Conservation (phyloP, 2,113 vertebrate species). For the Hemiscyllium ocellatum region DNA sequence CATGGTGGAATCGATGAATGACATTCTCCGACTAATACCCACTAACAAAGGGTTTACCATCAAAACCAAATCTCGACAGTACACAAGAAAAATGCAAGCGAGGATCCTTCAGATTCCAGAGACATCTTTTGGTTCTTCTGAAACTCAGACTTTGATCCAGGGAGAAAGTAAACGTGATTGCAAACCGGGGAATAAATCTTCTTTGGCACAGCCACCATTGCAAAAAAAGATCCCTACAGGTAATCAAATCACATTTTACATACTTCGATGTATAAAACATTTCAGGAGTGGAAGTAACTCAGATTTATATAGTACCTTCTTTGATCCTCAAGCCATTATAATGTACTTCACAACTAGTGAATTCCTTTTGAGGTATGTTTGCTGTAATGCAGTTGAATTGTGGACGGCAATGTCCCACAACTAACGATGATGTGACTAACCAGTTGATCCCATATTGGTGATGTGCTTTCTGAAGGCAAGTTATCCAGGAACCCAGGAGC, state of each 20-base stretch:
- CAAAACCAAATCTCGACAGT: neutral
- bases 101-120: neutral
- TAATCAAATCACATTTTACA: neutral
- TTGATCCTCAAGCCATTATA: neutral
- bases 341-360: neutral
- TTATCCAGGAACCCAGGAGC: neutral
- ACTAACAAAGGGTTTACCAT: neutral
- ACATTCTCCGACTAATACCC: neutral
- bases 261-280: neutral
- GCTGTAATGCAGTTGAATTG: neutral
- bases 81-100: no score
- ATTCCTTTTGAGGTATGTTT: neutral
- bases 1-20: conserved; percentile 30
- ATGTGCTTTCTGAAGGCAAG: neutral
- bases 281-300: neutral
- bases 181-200: neutral
- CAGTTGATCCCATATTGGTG: neutral
- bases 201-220: neutral
- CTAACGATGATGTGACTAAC: neutral
- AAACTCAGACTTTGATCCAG: neutral
- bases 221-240: neutral
- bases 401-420: neutral
- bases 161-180: neutral
- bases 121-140: neutral
- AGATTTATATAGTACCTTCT: neutral